Evolutionary conservation across 2,113 vertebrate species (phyloP).

Genomic region (Crotalus helleri): DNA sequence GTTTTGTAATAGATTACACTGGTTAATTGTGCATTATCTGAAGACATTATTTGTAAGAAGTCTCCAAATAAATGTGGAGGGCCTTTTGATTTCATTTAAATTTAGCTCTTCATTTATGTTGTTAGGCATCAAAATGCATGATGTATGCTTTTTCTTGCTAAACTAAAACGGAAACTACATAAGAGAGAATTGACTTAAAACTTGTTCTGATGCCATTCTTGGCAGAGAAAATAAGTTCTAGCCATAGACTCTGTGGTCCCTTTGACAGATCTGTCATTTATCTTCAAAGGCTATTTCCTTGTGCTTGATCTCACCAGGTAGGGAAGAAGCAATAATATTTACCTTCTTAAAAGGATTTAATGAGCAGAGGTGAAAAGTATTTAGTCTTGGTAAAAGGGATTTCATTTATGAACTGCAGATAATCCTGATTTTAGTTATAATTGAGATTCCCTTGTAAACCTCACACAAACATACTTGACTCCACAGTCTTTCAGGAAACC

Average conservation of each 20-base stretch:
- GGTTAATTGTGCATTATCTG: background rate
- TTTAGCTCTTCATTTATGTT: background rate
- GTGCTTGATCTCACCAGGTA: accelerated
- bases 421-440: background rate
- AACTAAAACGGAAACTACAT: background rate
- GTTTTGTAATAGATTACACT: background rate
- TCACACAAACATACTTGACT: background rate
- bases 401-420: background rate
- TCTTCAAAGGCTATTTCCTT: background rate
- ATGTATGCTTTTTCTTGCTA: background rate
- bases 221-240: accelerated
- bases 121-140: background rate
- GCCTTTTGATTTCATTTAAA: background rate
- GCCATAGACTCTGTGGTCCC: background rate
- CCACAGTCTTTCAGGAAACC: background rate
- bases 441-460: background rate
- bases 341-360: conserved; percentile 20
- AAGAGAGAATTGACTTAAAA: background rate
- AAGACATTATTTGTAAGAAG: background rate
- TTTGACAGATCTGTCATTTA: background rate
- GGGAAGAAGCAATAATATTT: background rate
- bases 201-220: background rate
- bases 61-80: background rate
- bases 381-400: background rate
- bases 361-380: background rate